Evolutionary conservation across 2,113 vertebrate genomes (phyloP), one percentile per base, ranked within the genome.

Genomic region (Oreochromis niloticus): DNA sequence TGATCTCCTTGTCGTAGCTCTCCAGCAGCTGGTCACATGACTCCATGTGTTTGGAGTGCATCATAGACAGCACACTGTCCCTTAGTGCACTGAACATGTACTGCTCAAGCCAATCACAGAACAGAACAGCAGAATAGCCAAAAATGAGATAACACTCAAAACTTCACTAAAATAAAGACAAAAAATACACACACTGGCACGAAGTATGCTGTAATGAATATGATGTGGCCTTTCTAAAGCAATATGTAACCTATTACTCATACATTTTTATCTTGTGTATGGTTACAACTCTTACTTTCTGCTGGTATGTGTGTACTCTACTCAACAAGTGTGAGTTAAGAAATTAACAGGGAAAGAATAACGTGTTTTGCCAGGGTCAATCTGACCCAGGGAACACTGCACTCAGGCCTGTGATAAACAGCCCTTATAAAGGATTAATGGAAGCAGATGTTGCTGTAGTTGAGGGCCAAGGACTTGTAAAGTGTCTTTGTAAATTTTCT

Each of bases 21-120:
- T 97, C 96, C 95, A 99, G 97, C 79, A 99, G 97, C 84, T 97
- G 85, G 80, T 98, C 97, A 3, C 96, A 95, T 46, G 97, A 98
- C 80, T 98, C 98, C 95, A 99, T 95, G 94, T 99, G 99, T 87
- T 98, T 97, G 85, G 98, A 95, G 3, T 98, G 93, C 94, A 98
- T 95, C 99, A 99, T 99, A 50, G 97, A 96, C 36, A 97, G 97
- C 6, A 99, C 98, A 43, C 98, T 97, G 95, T 99, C 98, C 88
- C 98, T 96, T 48, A 99, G 96, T 6, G 98, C 98, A 91, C 97
- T 99, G 79, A 99, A 99, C 98, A 99, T 99, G 91, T 99, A 99
- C 99, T 99, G 92, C 56, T 83, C 88, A 81, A 1, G 46, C 87
- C 89, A 91, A 94, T 89, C 89, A 55, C n/a, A n/a, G n/a, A n/a